phyloP scores from a whole-genome alignment of 2,888 invertebrate genomes.

The Napeogenes sylphis region DNA sequence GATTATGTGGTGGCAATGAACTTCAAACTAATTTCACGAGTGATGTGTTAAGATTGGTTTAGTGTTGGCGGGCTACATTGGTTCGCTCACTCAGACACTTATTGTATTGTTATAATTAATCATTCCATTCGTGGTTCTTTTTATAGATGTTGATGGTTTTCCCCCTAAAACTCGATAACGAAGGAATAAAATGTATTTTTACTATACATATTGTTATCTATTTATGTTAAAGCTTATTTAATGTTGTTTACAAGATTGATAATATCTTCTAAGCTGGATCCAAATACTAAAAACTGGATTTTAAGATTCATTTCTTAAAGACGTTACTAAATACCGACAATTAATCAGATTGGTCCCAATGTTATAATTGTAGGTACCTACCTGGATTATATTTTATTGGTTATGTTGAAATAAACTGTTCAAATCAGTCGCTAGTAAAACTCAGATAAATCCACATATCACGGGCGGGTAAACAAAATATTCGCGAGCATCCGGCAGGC shows the following conservation, averaged over 20 bases:
- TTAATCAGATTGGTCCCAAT: too few relatives aligned
- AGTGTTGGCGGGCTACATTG: conserved; percentile 12
- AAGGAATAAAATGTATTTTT: neutral
- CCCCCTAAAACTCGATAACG: neutral
- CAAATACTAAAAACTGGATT: too few relatives aligned
- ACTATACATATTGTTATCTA: too few relatives aligned
- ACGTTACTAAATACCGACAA: too few relatives aligned
- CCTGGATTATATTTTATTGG: too few relatives aligned
- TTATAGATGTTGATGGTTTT: neutral
- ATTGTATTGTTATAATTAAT: neutral
- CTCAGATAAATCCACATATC: conserved; percentile 15
- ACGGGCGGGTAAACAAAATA: conserved; percentile 27
- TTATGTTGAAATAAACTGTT: neutral
- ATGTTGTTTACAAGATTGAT: too few relatives aligned
- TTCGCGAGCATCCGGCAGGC: conserved; percentile 36
- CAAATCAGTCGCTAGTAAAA: conserved; percentile 11
- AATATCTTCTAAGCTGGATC: too few relatives aligned
- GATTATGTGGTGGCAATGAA: conserved; percentile 30
- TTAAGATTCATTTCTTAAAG: too few relatives aligned
- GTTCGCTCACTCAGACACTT: neutral
- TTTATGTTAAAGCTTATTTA: too few relatives aligned
- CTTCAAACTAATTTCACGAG: conserved; percentile 25
- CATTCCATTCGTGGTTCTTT: neutral
- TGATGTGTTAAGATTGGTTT: conserved; percentile 21
- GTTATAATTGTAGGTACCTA: neutral